Percentiles rank a stretch among this genome's conserved stretches.
Conservation (phyloP, 2,113 vertebrate genomes). For the Mesocricetus auratus region DNA sequence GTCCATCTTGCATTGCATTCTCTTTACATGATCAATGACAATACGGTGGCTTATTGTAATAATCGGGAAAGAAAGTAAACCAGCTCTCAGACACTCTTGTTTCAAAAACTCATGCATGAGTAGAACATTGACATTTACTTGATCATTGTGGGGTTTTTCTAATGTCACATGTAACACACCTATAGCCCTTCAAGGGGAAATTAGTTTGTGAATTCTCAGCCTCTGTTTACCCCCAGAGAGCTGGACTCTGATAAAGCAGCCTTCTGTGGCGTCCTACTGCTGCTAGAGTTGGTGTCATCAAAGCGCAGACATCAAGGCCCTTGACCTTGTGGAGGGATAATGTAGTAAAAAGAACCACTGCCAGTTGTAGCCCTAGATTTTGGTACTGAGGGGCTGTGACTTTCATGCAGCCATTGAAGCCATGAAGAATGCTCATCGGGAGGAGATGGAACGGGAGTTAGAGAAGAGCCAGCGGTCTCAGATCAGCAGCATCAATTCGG, state of each 20-base stretch:
- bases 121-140: not conserved
- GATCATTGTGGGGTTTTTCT: not conserved
- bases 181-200: too few relatives aligned
- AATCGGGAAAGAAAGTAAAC: not conserved
- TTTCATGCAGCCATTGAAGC: conserved; percentile 94
- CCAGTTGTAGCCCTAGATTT: not conserved
- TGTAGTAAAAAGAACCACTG: not conserved
- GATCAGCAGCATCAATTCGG: conserved; percentile 94
- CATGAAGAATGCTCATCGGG: conserved; percentile 98
- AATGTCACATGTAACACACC: not conserved
- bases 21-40: not conserved
- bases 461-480: conserved; percentile 96
- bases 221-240: not conserved
- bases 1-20: accelerated
- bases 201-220: not conserved
- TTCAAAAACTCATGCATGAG: not conserved
- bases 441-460: conserved; percentile 93
- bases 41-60: not conserved
- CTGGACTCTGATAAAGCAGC: not conserved
- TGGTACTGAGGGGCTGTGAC: not conserved
- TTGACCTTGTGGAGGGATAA: accelerated
- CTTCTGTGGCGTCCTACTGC: not conserved
- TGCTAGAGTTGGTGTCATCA: not conserved
- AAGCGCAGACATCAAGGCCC: accelerated
- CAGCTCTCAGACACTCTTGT: not conserved